Evolutionary conservation across 2,113 vertebrate genomes (phyloP).

Genomic region (Daubentonia madagascariensis): DNA sequence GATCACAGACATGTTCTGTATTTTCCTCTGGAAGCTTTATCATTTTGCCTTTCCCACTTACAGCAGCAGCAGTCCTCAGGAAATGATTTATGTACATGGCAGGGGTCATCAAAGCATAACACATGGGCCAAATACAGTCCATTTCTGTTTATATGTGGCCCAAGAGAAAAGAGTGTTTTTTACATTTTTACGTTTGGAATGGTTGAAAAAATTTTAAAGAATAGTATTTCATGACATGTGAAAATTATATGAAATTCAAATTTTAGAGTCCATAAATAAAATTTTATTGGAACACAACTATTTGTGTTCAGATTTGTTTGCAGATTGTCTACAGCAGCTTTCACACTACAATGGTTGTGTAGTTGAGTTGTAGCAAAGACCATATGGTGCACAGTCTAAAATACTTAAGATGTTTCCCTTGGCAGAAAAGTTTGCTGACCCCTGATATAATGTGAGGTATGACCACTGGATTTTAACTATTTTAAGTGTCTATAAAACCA

Average conservation of each 20-base stretch:
- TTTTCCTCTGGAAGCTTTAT: not conserved
- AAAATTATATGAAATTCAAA: not conserved
- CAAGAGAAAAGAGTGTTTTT: not conserved
- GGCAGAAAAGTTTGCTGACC: not conserved
- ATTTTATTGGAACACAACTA: not conserved
- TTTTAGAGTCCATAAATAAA: not conserved
- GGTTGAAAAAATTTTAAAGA: not conserved
- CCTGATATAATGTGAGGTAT: not conserved
- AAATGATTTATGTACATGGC: not conserved
- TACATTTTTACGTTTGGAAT: not conserved
- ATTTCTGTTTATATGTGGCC: not conserved
- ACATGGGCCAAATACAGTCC: not conserved
- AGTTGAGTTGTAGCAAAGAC: not conserved
- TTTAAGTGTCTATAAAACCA: not conserved
- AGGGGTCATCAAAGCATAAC: not conserved
- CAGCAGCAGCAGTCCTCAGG: not conserved
- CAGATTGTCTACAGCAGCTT: not conserved
- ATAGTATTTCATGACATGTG: not conserved
- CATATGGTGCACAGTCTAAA: not conserved
- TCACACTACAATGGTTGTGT: not conserved
- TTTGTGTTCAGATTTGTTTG: not conserved
- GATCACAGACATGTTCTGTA: not conserved
- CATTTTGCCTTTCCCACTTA: not conserved
- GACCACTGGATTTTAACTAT: not conserved
- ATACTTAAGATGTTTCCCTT: not conserved